Evolutionary conservation across 2,888 invertebrate species (phyloP), one percentile per base, ranked within the genome.

Genomic region (Emmelina monodactyla): DNA sequence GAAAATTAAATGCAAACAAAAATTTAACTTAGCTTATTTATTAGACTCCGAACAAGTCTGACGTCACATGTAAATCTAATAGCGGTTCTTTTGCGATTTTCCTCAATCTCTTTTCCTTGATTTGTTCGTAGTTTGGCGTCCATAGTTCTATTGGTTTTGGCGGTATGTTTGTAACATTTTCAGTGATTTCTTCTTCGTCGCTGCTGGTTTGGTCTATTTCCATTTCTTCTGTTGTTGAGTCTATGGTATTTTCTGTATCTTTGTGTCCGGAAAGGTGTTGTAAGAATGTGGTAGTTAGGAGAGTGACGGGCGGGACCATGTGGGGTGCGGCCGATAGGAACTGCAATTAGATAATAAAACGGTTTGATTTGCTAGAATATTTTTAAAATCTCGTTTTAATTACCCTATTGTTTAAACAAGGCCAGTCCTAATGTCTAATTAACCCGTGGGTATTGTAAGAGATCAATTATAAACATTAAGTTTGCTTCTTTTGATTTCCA

Each of bases 91-190:
- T 58, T 25, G 61, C 52, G 12, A 83, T 61, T 62, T 66, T 76
- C 14, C 53, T 56, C 1, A 73, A 46, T 39, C 72, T 63, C 44
- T 82, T 81, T 42, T 81, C 76, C 45, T 82, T 71, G 0, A 83
- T 58, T 16, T 62, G 60, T 29, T 73, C 73, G 30, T 73, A 70
- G 35, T 80, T 75, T 0, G 70, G 60, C 0, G 67, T 64, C 76
- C 78, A 78, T 0, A 76, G 50, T 35, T 71, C 68, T 1, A 58
- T 49, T 1, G 51, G 41, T 45, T 58, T 65, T 13, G 29, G 14
- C 0, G 65, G 62, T 0, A 55, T 46, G 9, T 53, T 53, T 1
- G 53, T 45, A 4, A 53, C 49, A 16, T 54, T 55, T 3, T 45
- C n/a, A 39, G 53, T 58, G 1, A 33, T 35, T 2, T 60, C 62